Percentiles rank a stretch among this genome's conserved stretches.
Evolutionary conservation across 2,113 vertebrate species (phyloP).

Genomic region (Ptilonorhynchus violaceus): DNA sequence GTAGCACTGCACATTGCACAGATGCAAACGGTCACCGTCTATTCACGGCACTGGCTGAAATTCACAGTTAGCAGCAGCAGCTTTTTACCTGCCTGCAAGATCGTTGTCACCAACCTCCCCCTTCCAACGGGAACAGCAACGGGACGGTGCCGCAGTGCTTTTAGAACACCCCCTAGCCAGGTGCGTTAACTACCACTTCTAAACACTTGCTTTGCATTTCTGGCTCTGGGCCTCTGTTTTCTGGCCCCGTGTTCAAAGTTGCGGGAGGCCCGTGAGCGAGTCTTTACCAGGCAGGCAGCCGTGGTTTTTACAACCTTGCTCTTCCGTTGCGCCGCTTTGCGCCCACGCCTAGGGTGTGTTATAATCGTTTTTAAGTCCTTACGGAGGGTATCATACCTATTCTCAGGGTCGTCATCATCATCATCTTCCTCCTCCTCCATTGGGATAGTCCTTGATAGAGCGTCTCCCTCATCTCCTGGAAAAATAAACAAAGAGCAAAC

Average conservation of each 20-base stretch:
- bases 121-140: conserved; percentile 8
- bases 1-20: neutral
- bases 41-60: neutral
- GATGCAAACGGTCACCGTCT: neutral
- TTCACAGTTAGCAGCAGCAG: conserved; percentile 36
- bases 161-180: conserved; percentile 71
- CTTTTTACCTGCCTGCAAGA: neutral
- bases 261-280: conserved; percentile 74
- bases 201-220: conserved; percentile 66
- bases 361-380: conserved; percentile 79
- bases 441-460: conserved; percentile 75
- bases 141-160: conserved; percentile 18
- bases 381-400: conserved; percentile 93
- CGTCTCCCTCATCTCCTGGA: conserved; percentile 87
- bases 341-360: conserved; percentile 79
- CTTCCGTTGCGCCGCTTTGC: conserved; percentile 73
- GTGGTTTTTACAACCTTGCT: conserved; percentile 74
- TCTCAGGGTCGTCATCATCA: conserved; percentile 94
- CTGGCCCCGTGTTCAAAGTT: conserved; percentile 74
- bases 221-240: conserved; percentile 77
- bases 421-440: conserved; percentile 85
- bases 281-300: conserved; percentile 74
- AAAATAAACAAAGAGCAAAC: neutral
- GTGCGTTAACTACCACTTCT: conserved; percentile 63
- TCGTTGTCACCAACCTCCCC: conserved; percentile 15